phyloP scores from a whole-genome alignment of 1,140 invertebrate species.

The fruit fly (Drosophila melanogaster) region DNA sequence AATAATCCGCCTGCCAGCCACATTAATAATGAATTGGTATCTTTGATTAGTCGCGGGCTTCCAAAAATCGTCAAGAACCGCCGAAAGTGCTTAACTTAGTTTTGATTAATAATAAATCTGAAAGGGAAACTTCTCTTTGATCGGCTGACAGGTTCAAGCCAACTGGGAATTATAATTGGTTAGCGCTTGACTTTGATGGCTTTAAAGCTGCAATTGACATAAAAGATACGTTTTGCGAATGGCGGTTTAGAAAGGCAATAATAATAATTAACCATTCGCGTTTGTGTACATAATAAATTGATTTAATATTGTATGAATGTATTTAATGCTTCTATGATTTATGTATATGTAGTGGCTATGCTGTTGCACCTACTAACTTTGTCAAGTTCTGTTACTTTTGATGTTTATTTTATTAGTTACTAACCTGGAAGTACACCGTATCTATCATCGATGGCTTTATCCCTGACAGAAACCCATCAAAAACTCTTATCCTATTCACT shows the following conservation, averaged over 20 bases:
- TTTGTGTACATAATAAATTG: too few relatives aligned
- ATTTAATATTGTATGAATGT: too few relatives aligned
- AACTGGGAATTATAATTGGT: constrained; percentile 40
- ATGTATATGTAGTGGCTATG: background rate
- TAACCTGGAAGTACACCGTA: too few relatives aligned
- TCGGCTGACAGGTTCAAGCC: constrained; percentile 32
- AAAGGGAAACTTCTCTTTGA: constrained; percentile 34
- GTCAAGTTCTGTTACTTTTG: too few relatives aligned
- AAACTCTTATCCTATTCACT: background rate
- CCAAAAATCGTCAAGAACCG: constrained; percentile 6
- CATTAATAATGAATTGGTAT: constrained; percentile 59
- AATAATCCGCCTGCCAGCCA: constrained; percentile 18
- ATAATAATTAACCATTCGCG: background rate
- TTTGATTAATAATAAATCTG: constrained; percentile 64
- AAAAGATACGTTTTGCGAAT: background rate
- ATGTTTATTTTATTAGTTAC: too few relatives aligned
- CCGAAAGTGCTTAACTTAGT: constrained; percentile 31
- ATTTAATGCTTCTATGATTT: too few relatives aligned
- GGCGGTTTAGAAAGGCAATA: constrained; percentile 6
- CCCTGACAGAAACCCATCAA: background rate
- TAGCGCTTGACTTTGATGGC: constrained; percentile 17
- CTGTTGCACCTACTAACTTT: too few relatives aligned
- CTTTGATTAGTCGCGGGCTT: constrained; percentile 47
- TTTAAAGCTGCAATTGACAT: constrained; percentile 3
- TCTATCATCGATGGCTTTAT: too few relatives aligned